Percentiles rank a stretch among this genome's conserved stretches.
These are phyloP conservation scores for Plutella xylostella DNA, from an alignment of 2,888 invertebrate species.

Conservation along the genomic window DNA sequence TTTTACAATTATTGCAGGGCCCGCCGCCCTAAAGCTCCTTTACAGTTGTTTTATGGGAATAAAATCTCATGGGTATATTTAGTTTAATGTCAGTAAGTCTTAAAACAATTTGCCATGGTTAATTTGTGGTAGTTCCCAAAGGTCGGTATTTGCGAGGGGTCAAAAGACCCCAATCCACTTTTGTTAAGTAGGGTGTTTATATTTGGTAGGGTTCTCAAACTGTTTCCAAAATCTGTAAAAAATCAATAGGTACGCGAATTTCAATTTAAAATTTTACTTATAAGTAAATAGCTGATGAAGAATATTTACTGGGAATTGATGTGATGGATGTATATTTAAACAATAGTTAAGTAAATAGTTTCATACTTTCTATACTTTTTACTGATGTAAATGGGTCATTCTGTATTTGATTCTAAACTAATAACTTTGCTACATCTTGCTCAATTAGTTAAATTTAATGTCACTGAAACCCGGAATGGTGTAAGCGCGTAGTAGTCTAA, in stretches of 20 bases:
- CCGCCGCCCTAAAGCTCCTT: too few species aligned
- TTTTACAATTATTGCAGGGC: too few species aligned
- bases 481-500: neutral
- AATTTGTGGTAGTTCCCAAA: slow-evolving; percentile 65
- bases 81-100: slow-evolving; percentile 55
- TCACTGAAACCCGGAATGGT: neutral
- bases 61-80: slow-evolving; percentile 37
- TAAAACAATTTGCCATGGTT: slow-evolving; percentile 56
- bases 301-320: neutral
- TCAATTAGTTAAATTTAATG: too few species aligned
- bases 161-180: neutral
- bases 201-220: neutral
- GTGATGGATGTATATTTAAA: too few species aligned
- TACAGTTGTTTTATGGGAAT: too few species aligned
- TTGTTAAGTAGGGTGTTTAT: neutral
- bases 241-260: too few species aligned
- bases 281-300: neutral
- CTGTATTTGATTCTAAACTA: too few species aligned
- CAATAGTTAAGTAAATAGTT: too few species aligned
- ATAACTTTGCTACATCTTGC: too few species aligned
- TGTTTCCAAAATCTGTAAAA: neutral
- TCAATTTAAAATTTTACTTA: neutral
- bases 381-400: too few species aligned
- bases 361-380: too few species aligned
- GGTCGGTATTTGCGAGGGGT: slow-evolving; percentile 20